Evolutionary conservation across 2,113 vertebrate genomes (phyloP), one percentile per base, ranked within the genome.

Genomic region (Phyllostomus hastatus): DNA sequence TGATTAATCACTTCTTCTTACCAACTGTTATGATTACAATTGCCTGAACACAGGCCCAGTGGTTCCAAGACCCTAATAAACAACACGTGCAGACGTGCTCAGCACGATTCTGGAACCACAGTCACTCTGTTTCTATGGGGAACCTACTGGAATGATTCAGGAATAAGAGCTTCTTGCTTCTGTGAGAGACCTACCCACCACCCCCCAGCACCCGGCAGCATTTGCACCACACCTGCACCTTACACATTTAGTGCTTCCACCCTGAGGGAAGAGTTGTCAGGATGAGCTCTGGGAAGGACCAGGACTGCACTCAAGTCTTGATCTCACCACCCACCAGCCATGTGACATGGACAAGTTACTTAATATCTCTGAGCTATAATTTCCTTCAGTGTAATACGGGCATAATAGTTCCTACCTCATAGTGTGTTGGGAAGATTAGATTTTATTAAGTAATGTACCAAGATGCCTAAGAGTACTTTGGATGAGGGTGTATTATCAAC

Each of bases 1-100:
- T 96, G 93, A 97, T 95, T 97, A 93, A 94, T 96, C 82, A 81
- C 93, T 95, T 97, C 92, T 97, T 96, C 64, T 96, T 97, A 84
- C 84, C 83, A 92, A 96, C 95, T 97, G 75, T 97, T 97, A 95
- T 97, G 97, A 97, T 97, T 97, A 97, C 91, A 96, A 97, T 95
- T 97, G 93, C 94, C 87, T 96, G 86, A 90, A 89, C 54, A 72
- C 64, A 43, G 75, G 57, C 96, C 93, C 94, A 91, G 69, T 76
- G 82, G 91, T 90, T 96, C 91, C 76, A 69, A 96, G 86, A 78
- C 96, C 89, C 82, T 96, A 93, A 96, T 97, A 96, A 98, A 73
- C 84, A 94, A 84, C 87, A 79, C 35, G 9, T 89, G 64, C 61
- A 94, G 88, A 76, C 41, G 70, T 43, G 46, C 66, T 91, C 66